Evolutionary conservation across 2,888 invertebrate species (phyloP).

Genomic region (Papilio elwesi): DNA sequence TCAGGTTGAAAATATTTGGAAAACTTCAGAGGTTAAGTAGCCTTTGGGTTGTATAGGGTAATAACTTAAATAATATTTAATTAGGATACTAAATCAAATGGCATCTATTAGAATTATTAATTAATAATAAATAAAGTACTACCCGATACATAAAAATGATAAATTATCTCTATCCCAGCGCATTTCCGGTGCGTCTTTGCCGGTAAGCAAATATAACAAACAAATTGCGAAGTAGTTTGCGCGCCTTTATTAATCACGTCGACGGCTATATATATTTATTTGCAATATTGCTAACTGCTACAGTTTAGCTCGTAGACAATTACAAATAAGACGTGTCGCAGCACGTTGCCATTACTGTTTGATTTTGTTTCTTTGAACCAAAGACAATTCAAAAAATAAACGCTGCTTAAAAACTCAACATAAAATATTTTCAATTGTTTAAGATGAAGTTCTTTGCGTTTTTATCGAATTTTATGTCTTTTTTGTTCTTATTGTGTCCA

Average conservation of each 20-base stretch:
- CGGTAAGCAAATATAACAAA: slow-evolving; percentile 7
- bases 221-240: slow-evolving; percentile 29
- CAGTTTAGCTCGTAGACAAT: slow-evolving; percentile 24
- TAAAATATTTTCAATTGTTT: background rate
- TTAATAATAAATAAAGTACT: background rate
- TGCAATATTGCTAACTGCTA: slow-evolving; percentile 25
- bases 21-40: too few relatives aligned
- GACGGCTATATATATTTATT: slow-evolving; percentile 35
- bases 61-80: too few relatives aligned
- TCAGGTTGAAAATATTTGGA: too few relatives aligned
- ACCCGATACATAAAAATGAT: slow-evolving; percentile 7
- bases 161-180: slow-evolving; percentile 31
- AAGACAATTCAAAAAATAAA: background rate
- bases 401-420: background rate
- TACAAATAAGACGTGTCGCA: slow-evolving; percentile 27
- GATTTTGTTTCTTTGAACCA: background rate
- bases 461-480: slow-evolving; percentile 32
- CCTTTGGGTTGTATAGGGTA: too few relatives aligned
- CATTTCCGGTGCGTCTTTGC: slow-evolving; percentile 30
- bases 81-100: too few relatives aligned
- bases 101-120: too few relatives aligned
- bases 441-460: slow-evolving; percentile 32
- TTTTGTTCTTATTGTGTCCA: slow-evolving; percentile 34
- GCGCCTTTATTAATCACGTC: slow-evolving; percentile 15
- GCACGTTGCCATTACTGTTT: background rate